A percentile compares a stretch with the other conserved stretches of the same genome.
phyloP scores from a whole-genome alignment of 2,888 invertebrate genomes.

The Autographa pulchrina region DNA sequence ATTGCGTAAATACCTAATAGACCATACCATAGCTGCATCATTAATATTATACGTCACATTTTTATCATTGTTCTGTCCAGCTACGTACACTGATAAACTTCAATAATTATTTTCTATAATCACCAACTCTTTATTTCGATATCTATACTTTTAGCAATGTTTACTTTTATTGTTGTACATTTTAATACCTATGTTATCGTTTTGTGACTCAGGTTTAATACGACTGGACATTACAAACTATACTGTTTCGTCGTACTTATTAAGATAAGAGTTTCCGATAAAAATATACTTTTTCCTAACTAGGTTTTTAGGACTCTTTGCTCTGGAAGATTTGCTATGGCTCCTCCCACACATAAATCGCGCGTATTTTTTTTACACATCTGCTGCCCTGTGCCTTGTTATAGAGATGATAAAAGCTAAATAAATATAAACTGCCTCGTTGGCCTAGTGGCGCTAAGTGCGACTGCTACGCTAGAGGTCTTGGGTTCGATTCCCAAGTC shows the following conservation, averaged over 20 bases:
- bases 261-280: background rate
- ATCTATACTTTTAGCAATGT: background rate
- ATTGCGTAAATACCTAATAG: too few relatives aligned
- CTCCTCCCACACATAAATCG: too few relatives aligned
- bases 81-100: background rate
- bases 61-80: background rate
- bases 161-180: background rate
- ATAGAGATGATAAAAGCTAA: too few relatives aligned
- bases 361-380: too few relatives aligned
- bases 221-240: background rate
- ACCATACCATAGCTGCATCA: background rate
- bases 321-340: too few relatives aligned
- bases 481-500: too few relatives aligned
- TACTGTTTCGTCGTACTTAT: background rate
- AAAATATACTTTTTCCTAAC: too few relatives aligned
- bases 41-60: background rate
- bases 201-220: background rate
- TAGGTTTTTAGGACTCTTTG: too few relatives aligned
- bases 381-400: too few relatives aligned
- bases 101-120: constrained; percentile 4
- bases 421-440: too few relatives aligned
- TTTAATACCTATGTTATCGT: background rate
- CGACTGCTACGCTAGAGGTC: too few relatives aligned
- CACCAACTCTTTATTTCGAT: background rate
- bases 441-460: too few relatives aligned